Percentiles rank a stretch among this genome's conserved stretches.
Evolutionary conservation across 2,888 invertebrate species (phyloP).

Genomic region (Zygothrica quintamaculata): DNA sequence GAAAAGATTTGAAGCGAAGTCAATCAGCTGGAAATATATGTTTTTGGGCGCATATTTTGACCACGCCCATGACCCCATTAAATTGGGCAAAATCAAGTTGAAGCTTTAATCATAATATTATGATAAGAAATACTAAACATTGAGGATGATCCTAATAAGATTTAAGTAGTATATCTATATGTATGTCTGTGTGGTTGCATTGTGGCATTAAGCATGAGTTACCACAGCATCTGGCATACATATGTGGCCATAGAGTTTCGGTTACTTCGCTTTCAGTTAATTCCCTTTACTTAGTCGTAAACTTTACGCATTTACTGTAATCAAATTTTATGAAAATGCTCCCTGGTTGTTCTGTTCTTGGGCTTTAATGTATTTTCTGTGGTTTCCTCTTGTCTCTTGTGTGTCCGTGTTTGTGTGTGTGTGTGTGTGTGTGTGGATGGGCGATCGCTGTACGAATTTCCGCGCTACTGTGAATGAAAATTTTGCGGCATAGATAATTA

Average conservation of each 20-base stretch:
- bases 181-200: not conserved
- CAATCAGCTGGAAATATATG: conserved; percentile 23
- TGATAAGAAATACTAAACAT: conserved; percentile 9
- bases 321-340: conserved; percentile 72
- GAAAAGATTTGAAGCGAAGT: conserved; percentile 16
- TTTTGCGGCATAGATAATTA: conserved; percentile 72
- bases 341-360: conserved; percentile 29
- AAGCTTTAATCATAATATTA: conserved; percentile 30
- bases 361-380: conserved; percentile 53
- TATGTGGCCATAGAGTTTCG: conserved; percentile 28
- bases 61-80: not conserved
- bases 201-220: conserved; percentile 25
- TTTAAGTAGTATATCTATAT: not conserved
- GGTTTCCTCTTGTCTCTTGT: conserved; percentile 28
- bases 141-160: too few relatives aligned
- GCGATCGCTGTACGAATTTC: conserved; percentile 38
- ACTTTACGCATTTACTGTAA: conserved; percentile 73
- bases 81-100: conserved; percentile 27
- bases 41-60: conserved; percentile 4
- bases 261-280: conserved; percentile 62
- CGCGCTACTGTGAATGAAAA: conserved; percentile 59
- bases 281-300: conserved; percentile 69
- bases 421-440: conserved; percentile 16
- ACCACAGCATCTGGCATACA: conserved; percentile 34
- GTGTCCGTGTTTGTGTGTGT: conserved; percentile 15